Base-by-base conservation (phyloP, 2,113 vertebrate genomes). In the Ammodytes marinus region DNA sequence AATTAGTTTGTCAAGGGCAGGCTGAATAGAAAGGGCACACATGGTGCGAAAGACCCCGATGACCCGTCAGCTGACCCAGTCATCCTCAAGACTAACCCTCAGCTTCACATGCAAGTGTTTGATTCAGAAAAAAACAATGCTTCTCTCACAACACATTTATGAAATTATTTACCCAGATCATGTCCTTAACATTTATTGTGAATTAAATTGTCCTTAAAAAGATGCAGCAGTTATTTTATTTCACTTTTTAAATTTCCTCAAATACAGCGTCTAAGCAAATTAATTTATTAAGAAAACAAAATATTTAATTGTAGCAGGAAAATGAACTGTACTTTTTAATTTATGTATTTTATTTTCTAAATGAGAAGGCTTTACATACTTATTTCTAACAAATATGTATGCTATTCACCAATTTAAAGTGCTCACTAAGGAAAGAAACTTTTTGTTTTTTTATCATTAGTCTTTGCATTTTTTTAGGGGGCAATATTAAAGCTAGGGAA, bases 31-130 rank as follows among this genome's bases (percentile, higher is more conserved):
- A 53, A 47, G 60, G 58, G 19, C 14, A 12, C 69, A 53, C 79
- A 69, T 67, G 59, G 67, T 88, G 64, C 57, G 1, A 85, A 83
- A 72, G 81, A 78, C 73, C 60, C 60, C 9, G 0, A 5, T 84
- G 85, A 88, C 88, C 84, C 60, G 5, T 87, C 85, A 87, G 77
- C 81, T 87, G 81, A 90, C 78, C 45, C 49, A 54, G 61, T 89
- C 73, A 63, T 66, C 85, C 50, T 59, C 53, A 45, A 54, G 52
- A 42, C 88, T 70, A 72, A 49, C 61, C 42, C 73, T 37, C 19
- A 59, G 75, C 70, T 70, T 77, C 69, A 69, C 84, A 80, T 69
- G 61, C 73, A 52, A 13, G 50, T 69, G 37, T 59, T 69, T 79
- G 4, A 50, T 60, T n/a, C 37, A 1, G 37, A 27, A 27, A 27